Conservation (phyloP, 2,113 vertebrate genomes). For the Columbina picui region DNA sequence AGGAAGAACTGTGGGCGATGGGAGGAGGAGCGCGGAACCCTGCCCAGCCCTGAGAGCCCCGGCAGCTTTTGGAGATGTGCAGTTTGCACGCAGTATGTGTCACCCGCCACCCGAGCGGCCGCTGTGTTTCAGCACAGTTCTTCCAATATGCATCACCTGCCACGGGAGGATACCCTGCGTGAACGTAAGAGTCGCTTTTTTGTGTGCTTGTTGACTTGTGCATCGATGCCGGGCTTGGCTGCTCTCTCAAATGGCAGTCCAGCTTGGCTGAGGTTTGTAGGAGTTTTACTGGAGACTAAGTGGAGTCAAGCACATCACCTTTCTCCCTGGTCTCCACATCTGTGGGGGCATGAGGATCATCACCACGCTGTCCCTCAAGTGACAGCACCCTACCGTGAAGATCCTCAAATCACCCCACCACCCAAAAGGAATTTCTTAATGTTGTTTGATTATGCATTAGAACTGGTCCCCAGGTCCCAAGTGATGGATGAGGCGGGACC, state of each 20-base stretch:
- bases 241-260: fast-evolving
- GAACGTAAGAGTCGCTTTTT: background rate
- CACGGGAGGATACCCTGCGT: background rate
- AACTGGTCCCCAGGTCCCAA: background rate
- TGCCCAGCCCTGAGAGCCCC: background rate
- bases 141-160: background rate
- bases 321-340: background rate
- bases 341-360: fast-evolving
- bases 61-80: background rate
- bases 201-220: fast-evolving
- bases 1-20: background rate
- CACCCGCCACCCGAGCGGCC: fast-evolving
- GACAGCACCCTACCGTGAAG: fast-evolving
- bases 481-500: background rate
- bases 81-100: background rate
- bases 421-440: background rate
- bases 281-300: background rate
- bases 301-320: background rate
- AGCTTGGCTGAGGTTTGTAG: background rate
- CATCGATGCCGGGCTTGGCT: fast-evolving
- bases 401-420: fast-evolving
- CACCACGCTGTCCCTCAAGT: fast-evolving
- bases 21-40: background rate
- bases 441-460: background rate
- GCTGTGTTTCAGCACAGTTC: fast-evolving